A percentile compares a stretch with the other conserved stretches of the same genome.
Conservation (phyloP, 2,888 invertebrate species). For the Glaucopsyche alexis region DNA sequence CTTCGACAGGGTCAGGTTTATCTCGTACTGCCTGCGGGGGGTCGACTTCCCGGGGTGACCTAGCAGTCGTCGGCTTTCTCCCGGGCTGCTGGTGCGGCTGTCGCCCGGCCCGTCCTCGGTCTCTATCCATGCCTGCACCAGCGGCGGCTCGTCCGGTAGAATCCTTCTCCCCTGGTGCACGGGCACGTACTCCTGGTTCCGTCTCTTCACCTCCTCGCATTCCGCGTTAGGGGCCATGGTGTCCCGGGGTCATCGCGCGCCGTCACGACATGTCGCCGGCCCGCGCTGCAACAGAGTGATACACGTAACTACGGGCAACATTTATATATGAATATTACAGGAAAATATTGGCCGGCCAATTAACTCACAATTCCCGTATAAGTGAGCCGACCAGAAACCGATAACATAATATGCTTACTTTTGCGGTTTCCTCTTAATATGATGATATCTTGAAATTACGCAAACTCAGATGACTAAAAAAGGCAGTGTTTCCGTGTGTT, state of each 20-base stretch:
- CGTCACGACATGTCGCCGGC: conserved; percentile 38
- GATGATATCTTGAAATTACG: background rate
- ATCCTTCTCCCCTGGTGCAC: conserved; percentile 53
- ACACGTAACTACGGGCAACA: conserved; percentile 26
- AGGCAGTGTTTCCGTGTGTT: background rate
- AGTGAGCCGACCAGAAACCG: background rate
- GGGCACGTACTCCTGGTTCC: conserved; percentile 47
- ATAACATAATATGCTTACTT: background rate
- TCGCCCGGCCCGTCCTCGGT: conserved; percentile 49
- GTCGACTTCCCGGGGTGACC: conserved; percentile 41
- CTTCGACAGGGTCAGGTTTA: conserved; percentile 47
- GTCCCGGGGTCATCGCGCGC: conserved; percentile 32
- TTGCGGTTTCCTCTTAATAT: background rate
- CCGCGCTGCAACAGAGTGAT: conserved; percentile 40
- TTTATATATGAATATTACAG: conserved; percentile 41
- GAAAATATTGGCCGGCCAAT: conserved; percentile 38
- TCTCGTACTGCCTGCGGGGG: conserved; percentile 56
- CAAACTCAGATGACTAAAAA: background rate
- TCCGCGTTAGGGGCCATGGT: conserved; percentile 60
- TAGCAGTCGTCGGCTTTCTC: conserved; percentile 58
- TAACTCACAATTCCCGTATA: background rate
- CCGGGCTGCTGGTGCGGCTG: conserved; percentile 52
- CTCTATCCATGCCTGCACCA: conserved; percentile 61
- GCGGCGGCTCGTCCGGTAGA: conserved; percentile 48
- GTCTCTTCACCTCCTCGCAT: conserved; percentile 52